Base-by-base conservation (phyloP, 2,888 invertebrate genomes). In the Lithophane semibrunnea region DNA sequence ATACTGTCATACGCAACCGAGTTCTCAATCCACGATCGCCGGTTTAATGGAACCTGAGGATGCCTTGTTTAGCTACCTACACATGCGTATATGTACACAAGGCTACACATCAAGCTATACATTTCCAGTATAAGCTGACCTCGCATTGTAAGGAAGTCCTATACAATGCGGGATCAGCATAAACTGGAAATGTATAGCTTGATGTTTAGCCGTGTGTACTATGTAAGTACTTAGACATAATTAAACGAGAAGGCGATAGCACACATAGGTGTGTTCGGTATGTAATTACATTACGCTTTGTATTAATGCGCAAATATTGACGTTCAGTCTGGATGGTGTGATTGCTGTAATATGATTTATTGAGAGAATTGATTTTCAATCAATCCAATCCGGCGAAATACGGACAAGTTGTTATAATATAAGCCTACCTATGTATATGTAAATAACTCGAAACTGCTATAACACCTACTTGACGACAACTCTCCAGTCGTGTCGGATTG, bases 1-100 rank as follows among this genome's bases (percentile, higher is more conserved):
- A 82, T 89, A 90, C 89, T 92, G 91, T 92, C 92, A 92, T 89
- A 89, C 88, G 90, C 92, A 91, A 90, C 85, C 82, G 85, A 84
- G 83, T 86, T 81, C 86, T 92, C 87, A 89, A 92, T 91, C 86
- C 87, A 83, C 86, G 85, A 89, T 90, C 89, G 90, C 87, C 86
- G 85, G 77, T 87, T 90, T 89, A 92, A 92, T 92, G 81, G 90
- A 87, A 87, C 84, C 83, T 90, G 88, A 90, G 83, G 88, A 89
- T 86, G 84, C 77, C 82, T 66, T 78, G 56, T 79, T 29, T 29
- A 29, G 29, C 29, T 29, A 29, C 29, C 64, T 72, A 68, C 60
- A 72, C 70, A 47, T 67, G 18, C 58, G 47, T 58, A 37, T 76
- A 37, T 42, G 49, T 29, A 29, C 29, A 29, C 29, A 29, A 1